phyloP scores from a whole-genome alignment of 30 jellyfish, hydroid and myxozoan genomes.

The Hydractinia echinata region DNA sequence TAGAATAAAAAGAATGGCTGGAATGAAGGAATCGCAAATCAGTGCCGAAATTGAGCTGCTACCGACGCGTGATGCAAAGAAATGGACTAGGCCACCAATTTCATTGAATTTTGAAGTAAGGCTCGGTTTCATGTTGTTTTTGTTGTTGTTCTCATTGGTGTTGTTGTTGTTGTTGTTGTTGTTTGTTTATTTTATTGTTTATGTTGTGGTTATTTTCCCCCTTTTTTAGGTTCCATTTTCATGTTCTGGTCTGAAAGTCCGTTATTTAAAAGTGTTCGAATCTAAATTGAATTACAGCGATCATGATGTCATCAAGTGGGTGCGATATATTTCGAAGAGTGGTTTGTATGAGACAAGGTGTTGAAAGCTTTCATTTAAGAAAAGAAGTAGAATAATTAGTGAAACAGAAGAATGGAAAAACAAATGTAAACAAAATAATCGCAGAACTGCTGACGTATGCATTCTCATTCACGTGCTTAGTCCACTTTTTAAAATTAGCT shows the following conservation, averaged over 20 bases:
- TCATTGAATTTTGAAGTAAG: conserved; percentile 87
- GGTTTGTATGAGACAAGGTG: conserved; percentile 96
- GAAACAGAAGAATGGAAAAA: no score
- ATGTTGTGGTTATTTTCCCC: no score
- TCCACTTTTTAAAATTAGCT: no score
- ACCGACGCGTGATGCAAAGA: conserved; percentile 89
- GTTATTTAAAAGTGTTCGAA: conserved; percentile 92
- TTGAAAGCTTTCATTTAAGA: conserved; percentile 7
- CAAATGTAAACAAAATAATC: no score
- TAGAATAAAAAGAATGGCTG: conserved; percentile 97
- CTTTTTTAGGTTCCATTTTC: conserved; percentile 88
- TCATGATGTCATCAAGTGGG: conserved; percentile 99
- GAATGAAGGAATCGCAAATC: conserved; percentile 95
- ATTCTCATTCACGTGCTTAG: no score
- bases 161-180: no score
- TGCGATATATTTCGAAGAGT: conserved; percentile 89
- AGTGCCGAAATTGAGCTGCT: conserved; percentile 95
- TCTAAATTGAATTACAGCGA: conserved; percentile 95
- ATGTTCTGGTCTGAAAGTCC: conserved; percentile 97
- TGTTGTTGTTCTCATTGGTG: no score
- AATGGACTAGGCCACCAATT: conserved; percentile 98
- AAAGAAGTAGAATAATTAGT: no score
- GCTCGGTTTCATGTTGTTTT: neutral
- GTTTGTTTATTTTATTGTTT: no score
- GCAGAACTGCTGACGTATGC: no score